A percentile compares a stretch with the other conserved stretches of the same genome.
These are phyloP conservation scores for Luscinia megarhynchos DNA, from an alignment of 2,797 vertebrate genomes.

Conservation along the genomic window DNA sequence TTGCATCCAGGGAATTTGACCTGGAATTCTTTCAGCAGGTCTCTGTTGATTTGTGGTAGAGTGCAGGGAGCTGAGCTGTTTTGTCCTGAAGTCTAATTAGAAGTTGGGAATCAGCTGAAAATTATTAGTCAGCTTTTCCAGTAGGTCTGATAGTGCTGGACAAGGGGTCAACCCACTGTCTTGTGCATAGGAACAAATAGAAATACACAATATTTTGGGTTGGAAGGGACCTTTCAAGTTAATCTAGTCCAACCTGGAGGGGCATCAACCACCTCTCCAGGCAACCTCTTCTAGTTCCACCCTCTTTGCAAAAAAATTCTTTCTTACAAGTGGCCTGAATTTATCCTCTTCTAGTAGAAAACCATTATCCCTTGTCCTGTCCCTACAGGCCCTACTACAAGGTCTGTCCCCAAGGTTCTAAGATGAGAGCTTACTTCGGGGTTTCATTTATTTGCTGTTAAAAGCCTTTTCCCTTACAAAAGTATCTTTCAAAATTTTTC, in stretches of 20 bases:
- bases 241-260: neutral
- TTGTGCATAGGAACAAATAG: neutral
- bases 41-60: neutral
- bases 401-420: neutral
- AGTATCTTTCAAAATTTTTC: neutral
- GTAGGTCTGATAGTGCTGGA: neutral
- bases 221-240: neutral
- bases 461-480: neutral
- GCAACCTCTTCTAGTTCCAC: neutral
- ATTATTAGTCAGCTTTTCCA: neutral
- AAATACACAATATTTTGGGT: neutral
- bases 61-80: neutral
- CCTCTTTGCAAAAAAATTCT: neutral
- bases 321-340: neutral
- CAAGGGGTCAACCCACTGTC: neutral
- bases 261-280: neutral
- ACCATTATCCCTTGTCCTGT: neutral
- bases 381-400: neutral
- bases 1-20: neutral
- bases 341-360: neutral
- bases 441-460: neutral
- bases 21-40: neutral
- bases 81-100: neutral
- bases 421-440: neutral
- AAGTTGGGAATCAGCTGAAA: neutral